phyloP scores from a whole-genome alignment of 2,888 invertebrate genomes.

The Drosophila meridionalis region DNA sequence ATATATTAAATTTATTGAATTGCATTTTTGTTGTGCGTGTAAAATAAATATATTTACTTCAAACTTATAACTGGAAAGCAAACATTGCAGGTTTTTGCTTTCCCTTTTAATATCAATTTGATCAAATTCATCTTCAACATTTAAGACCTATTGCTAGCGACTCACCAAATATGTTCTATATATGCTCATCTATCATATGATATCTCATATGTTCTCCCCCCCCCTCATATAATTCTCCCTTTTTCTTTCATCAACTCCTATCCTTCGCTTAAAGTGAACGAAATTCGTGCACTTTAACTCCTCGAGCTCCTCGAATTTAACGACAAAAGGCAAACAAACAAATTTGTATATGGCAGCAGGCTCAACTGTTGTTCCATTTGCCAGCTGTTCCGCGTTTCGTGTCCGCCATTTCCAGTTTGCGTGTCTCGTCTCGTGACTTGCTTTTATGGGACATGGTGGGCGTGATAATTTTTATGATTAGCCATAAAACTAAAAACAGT shows the following conservation, averaged over 20 bases:
- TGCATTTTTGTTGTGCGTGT: too few relatives aligned
- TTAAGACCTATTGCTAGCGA: neutral
- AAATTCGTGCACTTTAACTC: neutral
- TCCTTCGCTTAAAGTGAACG: neutral
- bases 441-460: slow-evolving; percentile 70
- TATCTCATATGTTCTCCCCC: neutral
- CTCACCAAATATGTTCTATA: neutral
- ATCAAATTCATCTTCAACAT: neutral
- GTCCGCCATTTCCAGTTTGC: slow-evolving; percentile 41
- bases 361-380: slow-evolving; percentile 10
- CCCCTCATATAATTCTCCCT: too few relatives aligned
- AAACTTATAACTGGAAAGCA: too few relatives aligned
- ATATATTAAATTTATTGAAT: too few relatives aligned
- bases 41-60: too few relatives aligned
- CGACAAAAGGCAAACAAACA: slow-evolving; percentile 29
- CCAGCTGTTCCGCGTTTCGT: slow-evolving; percentile 17
- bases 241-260: neutral
- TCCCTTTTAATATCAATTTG: too few relatives aligned
- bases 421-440: slow-evolving; percentile 35
- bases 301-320: slow-evolving; percentile 36
- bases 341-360: neutral
- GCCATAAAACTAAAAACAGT: slow-evolving; percentile 79
- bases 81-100: too few relatives aligned
- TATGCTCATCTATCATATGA: neutral
- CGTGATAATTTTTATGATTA: slow-evolving; percentile 79